These are phyloP conservation scores for Heliconius hortense DNA, from an alignment of 2,888 invertebrate genomes.

Conservation along the genomic window DNA sequence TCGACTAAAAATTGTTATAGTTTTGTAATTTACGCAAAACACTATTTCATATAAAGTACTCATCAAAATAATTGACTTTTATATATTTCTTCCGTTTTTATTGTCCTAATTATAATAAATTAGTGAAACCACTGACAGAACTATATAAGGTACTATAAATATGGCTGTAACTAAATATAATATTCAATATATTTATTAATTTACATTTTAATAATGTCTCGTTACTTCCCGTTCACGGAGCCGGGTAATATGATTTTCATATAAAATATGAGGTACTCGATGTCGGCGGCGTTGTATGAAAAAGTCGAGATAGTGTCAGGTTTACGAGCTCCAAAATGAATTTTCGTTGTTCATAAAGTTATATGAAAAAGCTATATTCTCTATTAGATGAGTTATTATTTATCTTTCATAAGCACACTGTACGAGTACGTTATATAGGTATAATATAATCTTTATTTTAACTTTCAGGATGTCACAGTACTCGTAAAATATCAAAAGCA, in stretches of 20 bases:
- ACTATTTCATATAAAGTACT: too few relatives aligned
- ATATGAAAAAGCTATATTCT: constrained; percentile 11
- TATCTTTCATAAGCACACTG: not conserved
- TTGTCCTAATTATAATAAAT: not conserved
- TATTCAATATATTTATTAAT: constrained; percentile 21
- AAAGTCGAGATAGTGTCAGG: constrained; percentile 31
- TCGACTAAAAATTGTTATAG: too few relatives aligned
- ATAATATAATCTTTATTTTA: not conserved
- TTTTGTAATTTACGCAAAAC: too few relatives aligned
- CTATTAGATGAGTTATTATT: not conserved
- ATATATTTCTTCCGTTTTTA: too few relatives aligned
- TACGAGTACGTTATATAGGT: not conserved
- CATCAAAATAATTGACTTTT: too few relatives aligned
- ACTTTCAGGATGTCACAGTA: not conserved
- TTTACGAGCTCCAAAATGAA: constrained; percentile 31
- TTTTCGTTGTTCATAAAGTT: constrained; percentile 30
- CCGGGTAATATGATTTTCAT: constrained; percentile 36
- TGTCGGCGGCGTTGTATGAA: constrained; percentile 32
- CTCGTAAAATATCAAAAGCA: not conserved
- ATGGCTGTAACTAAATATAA: not conserved
- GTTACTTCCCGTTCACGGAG: constrained; percentile 31
- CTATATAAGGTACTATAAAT: not conserved
- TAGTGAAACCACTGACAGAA: not conserved
- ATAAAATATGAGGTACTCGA: constrained; percentile 31
- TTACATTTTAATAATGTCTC: constrained; percentile 37